Evolutionary conservation across 2,113 vertebrate species (phyloP).

Genomic region (Bambusicola thoracicus): DNA sequence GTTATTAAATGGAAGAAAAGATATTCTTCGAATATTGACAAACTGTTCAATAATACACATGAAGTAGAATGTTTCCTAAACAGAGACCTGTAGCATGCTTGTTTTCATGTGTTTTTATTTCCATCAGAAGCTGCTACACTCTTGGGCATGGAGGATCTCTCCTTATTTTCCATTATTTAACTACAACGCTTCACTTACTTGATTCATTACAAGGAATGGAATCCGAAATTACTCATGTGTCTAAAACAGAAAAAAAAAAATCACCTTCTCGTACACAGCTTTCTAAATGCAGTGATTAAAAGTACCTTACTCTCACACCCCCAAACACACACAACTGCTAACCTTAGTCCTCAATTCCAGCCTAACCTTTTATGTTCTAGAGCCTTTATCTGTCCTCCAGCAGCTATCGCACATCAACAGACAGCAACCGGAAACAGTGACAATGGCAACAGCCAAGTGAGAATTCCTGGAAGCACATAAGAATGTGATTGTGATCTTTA

Average conservation of each 20-base stretch:
- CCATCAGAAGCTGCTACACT: not conserved
- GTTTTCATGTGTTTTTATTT: not conserved
- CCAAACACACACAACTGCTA: not conserved
- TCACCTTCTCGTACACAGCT: not conserved
- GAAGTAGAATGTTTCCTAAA: not conserved
- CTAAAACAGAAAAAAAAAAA: not conserved
- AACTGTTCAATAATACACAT: not conserved
- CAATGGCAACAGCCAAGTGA: conserved; percentile 24
- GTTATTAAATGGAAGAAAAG: not conserved
- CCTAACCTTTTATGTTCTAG: not conserved
- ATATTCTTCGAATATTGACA: not conserved
- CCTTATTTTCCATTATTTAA: not conserved
- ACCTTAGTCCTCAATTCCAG: not conserved
- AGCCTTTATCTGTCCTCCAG: not conserved
- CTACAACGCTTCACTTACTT: not conserved
- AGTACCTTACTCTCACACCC: rapidly evolving
- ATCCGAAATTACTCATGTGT: not conserved
- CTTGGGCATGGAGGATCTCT: not conserved
- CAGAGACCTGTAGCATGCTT: not conserved
- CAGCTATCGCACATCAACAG: conserved; percentile 6
- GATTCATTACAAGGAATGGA: not conserved
- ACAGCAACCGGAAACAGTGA: not conserved
- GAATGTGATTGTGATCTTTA: not conserved
- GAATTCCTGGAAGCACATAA: not conserved
- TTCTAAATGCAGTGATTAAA: not conserved